Evolutionary conservation across 2,888 invertebrate genomes (phyloP).

Genomic region (Epinotia demarniana): DNA sequence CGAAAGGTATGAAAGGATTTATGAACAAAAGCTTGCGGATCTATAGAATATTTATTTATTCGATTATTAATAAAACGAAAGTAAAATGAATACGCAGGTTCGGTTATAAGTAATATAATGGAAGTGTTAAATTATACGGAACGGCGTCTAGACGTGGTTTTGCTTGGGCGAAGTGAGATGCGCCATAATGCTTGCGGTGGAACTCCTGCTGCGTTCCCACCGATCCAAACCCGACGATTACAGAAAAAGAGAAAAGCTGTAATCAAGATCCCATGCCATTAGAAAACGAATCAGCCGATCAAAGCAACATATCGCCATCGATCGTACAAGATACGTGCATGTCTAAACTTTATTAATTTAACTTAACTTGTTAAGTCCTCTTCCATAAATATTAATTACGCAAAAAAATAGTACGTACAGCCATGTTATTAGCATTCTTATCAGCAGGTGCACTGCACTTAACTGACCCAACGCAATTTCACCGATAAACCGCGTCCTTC

Average conservation of each 20-base stretch:
- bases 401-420: slow-evolving; percentile 22
- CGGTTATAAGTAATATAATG: slow-evolving; percentile 65
- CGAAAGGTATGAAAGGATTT: slow-evolving; percentile 54
- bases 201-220: slow-evolving; percentile 78
- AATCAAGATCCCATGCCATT: slow-evolving; percentile 59
- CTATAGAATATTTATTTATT: slow-evolving; percentile 38
- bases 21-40: slow-evolving; percentile 53
- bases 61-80: slow-evolving; percentile 56
- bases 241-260: slow-evolving; percentile 58
- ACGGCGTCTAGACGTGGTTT: slow-evolving; percentile 78
- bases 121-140: slow-evolving; percentile 63
- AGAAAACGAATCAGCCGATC: slow-evolving; percentile 53
- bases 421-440: slow-evolving; percentile 45
- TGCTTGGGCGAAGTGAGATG: slow-evolving; percentile 69
- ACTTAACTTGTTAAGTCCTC: slow-evolving; percentile 8
- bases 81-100: slow-evolving; percentile 62
- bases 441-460: slow-evolving; percentile 69
- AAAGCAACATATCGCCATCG: slow-evolving; percentile 40
- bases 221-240: slow-evolving; percentile 65
- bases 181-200: slow-evolving; percentile 68
- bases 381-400: slow-evolving; percentile 20
- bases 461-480: slow-evolving; percentile 74
- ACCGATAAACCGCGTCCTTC: slow-evolving; percentile 63
- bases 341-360: slow-evolving; percentile 27
- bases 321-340: slow-evolving; percentile 22